A percentile compares a stretch with the other conserved stretches of the same genome.
phyloP scores from a whole-genome alignment of 2,888 invertebrate species.

The Nomada ferruginata region DNA sequence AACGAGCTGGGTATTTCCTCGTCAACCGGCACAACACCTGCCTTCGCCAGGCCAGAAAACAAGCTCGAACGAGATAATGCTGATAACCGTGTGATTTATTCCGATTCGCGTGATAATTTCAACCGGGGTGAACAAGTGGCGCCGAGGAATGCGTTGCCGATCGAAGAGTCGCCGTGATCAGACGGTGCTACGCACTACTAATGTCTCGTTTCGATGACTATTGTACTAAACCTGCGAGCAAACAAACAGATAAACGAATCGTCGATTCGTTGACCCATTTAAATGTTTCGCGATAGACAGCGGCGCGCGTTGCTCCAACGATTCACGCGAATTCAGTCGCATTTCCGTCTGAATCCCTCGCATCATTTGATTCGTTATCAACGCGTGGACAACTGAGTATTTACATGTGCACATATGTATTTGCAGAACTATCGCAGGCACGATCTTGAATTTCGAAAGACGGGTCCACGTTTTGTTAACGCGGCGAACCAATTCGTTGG shows the following conservation, averaged over 20 bases:
- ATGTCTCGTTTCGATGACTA: background rate
- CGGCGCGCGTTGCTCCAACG: background rate
- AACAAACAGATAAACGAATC: slow-evolving; percentile 73
- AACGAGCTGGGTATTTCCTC: background rate
- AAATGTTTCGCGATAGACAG: slow-evolving; percentile 48
- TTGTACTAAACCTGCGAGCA: slow-evolving; percentile 40
- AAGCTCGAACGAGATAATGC: slow-evolving; percentile 18
- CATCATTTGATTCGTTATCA: background rate
- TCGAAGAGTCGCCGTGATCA: background rate
- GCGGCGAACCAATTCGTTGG: too few relatives aligned
- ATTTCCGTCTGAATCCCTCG: background rate
- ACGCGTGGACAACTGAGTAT: background rate
- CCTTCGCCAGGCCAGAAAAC: background rate
- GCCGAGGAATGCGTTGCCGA: background rate
- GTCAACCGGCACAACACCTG: background rate
- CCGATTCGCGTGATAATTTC: slow-evolving; percentile 18
- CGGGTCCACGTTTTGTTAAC: too few relatives aligned
- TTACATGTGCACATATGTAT: too few relatives aligned
- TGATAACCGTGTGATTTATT: slow-evolving; percentile 23
- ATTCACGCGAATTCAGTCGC: slow-evolving; percentile 4
- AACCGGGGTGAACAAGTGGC: background rate
- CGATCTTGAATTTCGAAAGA: too few relatives aligned
- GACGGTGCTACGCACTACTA: background rate
- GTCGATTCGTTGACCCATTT: slow-evolving; percentile 72
- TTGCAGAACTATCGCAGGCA: too few relatives aligned